A percentile compares a stretch with the other conserved stretches of the same genome.
These are phyloP conservation scores for Gracilinanus agilis DNA, from an alignment of 2,113 vertebrate species.

Conservation along the genomic window DNA sequence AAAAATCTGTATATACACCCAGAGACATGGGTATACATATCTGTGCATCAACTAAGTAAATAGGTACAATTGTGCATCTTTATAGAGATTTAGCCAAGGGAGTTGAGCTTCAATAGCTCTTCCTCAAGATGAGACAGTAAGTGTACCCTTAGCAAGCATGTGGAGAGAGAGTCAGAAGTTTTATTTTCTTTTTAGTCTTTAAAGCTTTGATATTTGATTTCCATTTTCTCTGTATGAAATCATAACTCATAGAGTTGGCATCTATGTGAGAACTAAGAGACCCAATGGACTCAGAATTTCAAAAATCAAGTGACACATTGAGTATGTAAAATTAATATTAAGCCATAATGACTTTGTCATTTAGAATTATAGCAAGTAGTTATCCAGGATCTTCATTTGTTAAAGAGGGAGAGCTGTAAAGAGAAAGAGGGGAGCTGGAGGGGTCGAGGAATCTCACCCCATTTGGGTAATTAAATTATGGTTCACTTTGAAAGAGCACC, in stretches of 20 bases:
- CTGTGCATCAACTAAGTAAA: neutral
- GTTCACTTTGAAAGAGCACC: slow-evolving; percentile 38
- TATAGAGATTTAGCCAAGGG: neutral
- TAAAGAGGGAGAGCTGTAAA: slow-evolving; percentile 47
- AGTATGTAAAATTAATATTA: slow-evolving; percentile 57
- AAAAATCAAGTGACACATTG: slow-evolving; percentile 51
- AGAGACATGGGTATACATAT: neutral
- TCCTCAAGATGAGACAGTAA: neutral
- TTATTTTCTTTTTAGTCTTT: neutral
- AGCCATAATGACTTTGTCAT: slow-evolving; percentile 54
- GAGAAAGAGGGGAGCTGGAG: neutral
- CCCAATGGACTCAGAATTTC: slow-evolving; percentile 28
- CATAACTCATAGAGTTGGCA: slow-evolving; percentile 31
- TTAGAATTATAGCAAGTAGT: slow-evolving; percentile 49
- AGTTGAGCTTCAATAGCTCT: neutral
- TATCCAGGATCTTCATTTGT: slow-evolving; percentile 58
- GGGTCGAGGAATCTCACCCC: neutral
- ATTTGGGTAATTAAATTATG: slow-evolving; percentile 43
- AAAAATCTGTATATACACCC: neutral
- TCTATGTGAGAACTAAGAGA: slow-evolving; percentile 30
- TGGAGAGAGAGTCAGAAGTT: neutral
- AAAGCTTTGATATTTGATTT: slow-evolving; percentile 1
- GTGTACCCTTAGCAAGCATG: neutral
- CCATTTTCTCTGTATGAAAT: slow-evolving; percentile 63
- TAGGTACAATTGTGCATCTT: neutral